These are phyloP conservation scores for Anoplopoma fimbria DNA, from an alignment of 2,113 vertebrate genomes.

Conservation along the genomic window DNA sequence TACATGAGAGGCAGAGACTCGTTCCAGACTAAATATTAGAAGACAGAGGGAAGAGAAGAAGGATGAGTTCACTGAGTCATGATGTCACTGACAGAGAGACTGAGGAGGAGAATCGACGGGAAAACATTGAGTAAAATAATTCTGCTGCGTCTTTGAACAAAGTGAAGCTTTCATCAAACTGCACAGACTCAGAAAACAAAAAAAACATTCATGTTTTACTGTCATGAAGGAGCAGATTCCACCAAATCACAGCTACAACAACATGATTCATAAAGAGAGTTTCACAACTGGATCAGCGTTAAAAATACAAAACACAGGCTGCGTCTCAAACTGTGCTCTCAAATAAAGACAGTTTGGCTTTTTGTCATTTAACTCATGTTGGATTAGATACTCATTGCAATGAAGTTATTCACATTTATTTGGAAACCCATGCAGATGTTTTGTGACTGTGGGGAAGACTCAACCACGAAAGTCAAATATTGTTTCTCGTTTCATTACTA, in stretches of 20 bases:
- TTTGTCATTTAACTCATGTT: too few species aligned
- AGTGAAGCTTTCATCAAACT: background rate
- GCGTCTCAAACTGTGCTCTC: background rate
- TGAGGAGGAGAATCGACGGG: too few species aligned
- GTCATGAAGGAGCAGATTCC: constrained; percentile 14
- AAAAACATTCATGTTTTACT: constrained; percentile 27
- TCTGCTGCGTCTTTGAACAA: too few species aligned
- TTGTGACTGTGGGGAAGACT: background rate
- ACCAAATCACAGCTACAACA: background rate
- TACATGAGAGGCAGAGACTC: background rate
- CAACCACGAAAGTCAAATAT: too few species aligned
- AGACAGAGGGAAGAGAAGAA: constrained; percentile 31
- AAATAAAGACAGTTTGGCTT: background rate
- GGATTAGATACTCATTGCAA: too few species aligned
- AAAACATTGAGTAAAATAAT: too few species aligned
- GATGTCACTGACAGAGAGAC: too few species aligned
- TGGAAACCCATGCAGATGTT: background rate
- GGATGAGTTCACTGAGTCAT: constrained; percentile 24
- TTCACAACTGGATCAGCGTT: too few species aligned
- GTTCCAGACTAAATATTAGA: constrained; percentile 16
- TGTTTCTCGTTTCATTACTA: background rate
- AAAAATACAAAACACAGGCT: constrained; percentile 10
- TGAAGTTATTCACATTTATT: too few species aligned
- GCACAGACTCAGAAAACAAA: background rate
- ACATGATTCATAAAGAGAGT: background rate